These are phyloP conservation scores for Heterodera schachtii DNA, from an alignment of 1,140 invertebrate species.

Conservation along the genomic window DNA sequence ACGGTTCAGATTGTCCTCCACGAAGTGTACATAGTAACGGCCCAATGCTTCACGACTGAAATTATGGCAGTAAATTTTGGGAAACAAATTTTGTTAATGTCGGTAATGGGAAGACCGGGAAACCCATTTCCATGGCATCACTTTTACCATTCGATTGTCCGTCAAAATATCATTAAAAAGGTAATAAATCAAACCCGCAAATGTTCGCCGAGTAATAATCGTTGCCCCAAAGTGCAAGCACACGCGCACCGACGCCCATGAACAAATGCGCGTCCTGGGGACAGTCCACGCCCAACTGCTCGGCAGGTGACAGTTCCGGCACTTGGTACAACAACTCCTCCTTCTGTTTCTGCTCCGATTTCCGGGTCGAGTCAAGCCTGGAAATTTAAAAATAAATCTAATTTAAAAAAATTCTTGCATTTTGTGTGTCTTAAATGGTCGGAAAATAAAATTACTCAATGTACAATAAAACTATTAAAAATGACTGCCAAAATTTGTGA, in stretches of 20 bases:
- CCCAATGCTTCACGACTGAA: slow-evolving; percentile 57
- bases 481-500: too few relatives aligned
- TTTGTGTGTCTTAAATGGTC: too few relatives aligned
- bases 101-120: too few relatives aligned
- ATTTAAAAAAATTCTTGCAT: too few relatives aligned
- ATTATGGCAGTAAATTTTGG: slow-evolving; percentile 7
- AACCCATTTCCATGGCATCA: too few relatives aligned
- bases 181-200: slow-evolving; percentile 42
- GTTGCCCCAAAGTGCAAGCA: slow-evolving; percentile 54
- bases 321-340: slow-evolving; percentile 25
- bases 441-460: too few relatives aligned
- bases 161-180: background rate
- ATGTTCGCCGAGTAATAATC: slow-evolving; percentile 60
- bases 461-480: too few relatives aligned
- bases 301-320: slow-evolving; percentile 32
- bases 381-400: too few relatives aligned
- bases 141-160: too few relatives aligned
- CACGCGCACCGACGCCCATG: slow-evolving; percentile 44
- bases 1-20: slow-evolving; percentile 49
- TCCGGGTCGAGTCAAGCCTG: background rate
- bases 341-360: slow-evolving; percentile 28
- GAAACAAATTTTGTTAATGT: slow-evolving; percentile 10
- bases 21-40: slow-evolving; percentile 59
- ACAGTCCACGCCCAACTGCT: slow-evolving; percentile 49
- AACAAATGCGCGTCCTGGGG: slow-evolving; percentile 31